Evolutionary conservation across 2,888 invertebrate genomes (phyloP).

Genomic region (Stenotaenia linearis): DNA sequence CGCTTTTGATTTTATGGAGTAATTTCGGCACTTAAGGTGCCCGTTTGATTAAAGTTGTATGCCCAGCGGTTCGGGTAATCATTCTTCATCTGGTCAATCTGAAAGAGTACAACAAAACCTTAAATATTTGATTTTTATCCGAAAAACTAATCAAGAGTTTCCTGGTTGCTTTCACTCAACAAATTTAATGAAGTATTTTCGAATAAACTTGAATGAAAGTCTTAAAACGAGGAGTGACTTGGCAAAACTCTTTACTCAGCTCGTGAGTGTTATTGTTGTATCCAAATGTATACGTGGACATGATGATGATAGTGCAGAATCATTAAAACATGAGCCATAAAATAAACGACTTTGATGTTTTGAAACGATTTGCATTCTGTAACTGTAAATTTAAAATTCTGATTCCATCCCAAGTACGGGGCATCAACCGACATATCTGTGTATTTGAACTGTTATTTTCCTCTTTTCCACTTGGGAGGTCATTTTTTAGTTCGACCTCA

Average conservation of each 20-base stretch:
- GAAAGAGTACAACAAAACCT: neutral
- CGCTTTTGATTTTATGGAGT: slow-evolving; percentile 7
- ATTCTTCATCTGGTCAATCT: neutral
- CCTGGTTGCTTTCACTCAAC: neutral
- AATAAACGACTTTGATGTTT: neutral
- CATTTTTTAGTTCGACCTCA: neutral
- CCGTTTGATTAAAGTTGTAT: neutral
- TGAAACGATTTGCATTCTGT: neutral
- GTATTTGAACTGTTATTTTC: neutral
- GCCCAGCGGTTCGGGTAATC: neutral
- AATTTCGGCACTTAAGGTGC: neutral
- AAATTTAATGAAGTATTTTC: neutral
- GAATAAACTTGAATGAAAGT: neutral
- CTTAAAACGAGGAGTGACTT: no score
- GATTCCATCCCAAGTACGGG: neutral
- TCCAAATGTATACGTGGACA: neutral
- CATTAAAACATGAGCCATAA: neutral
- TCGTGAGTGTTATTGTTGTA: neutral
- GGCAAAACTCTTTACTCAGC: neutral
- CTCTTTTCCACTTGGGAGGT: neutral
- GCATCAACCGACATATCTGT: neutral
- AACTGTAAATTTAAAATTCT: neutral
- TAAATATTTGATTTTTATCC: neutral
- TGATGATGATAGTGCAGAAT: neutral
- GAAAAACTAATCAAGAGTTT: neutral